Conservation (phyloP, 1,140 invertebrate genomes). For the Papilio polyxenes region DNA sequence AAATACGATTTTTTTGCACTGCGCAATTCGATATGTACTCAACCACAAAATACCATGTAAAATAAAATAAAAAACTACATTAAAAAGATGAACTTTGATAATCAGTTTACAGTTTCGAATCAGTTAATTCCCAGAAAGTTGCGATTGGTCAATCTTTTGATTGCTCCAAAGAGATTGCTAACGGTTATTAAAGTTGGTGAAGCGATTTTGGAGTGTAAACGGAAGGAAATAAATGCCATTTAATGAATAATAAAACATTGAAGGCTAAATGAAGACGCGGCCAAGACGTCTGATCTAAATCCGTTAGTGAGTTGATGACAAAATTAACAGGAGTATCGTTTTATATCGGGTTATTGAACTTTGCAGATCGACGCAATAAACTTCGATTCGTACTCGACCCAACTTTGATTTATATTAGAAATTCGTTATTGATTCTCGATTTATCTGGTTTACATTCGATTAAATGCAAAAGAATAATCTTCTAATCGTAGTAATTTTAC, state of each 20-base stretch:
- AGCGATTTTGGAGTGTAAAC: background rate
- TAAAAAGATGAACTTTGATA: too few species aligned
- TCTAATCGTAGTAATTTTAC: background rate
- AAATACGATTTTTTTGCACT: too few species aligned
- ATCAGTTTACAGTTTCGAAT: background rate
- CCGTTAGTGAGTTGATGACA: slow-evolving; percentile 53
- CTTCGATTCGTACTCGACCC: slow-evolving; percentile 38
- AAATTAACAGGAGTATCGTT: slow-evolving; percentile 64
- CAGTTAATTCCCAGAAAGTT: background rate
- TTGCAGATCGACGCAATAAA: slow-evolving; percentile 61
- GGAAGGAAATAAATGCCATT: background rate
- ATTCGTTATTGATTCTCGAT: background rate
- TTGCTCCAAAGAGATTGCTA: background rate
- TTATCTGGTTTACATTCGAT: background rate
- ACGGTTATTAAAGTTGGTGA: background rate
- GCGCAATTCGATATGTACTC: too few species aligned
- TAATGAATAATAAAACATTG: slow-evolving; percentile 27
- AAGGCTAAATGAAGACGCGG: slow-evolving; percentile 6
- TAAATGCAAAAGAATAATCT: background rate
- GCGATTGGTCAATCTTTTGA: background rate
- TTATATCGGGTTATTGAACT: slow-evolving; percentile 63
- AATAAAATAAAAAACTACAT: background rate
- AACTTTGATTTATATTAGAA: slow-evolving; percentile 7
- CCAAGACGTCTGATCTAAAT: slow-evolving; percentile 51
- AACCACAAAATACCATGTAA: background rate